Evolutionary conservation across 2,888 invertebrate genomes (phyloP), one percentile per base, ranked within the genome.

Genomic region (Germaria angustata): DNA sequence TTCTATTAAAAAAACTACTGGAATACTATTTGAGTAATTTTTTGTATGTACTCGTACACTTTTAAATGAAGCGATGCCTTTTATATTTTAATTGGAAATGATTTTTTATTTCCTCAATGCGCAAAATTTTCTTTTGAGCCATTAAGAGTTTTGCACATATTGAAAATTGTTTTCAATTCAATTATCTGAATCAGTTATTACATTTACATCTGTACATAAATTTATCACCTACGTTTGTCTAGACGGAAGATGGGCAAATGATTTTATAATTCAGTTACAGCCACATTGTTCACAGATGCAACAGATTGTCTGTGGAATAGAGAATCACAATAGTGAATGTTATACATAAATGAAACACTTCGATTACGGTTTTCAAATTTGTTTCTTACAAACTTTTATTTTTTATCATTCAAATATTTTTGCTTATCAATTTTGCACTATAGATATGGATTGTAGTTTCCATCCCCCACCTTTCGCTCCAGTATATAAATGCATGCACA

Each of bases 261-360:
- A 34, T 59, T 71, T 46, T 15, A 24, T 71, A 59, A 71, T 71
- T 71, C 4, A 71, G 22, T 71, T 59, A 71, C 44, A 6, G 24
- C n/a, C 8, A 34, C 13, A 53, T 39, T 20, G 24, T 53, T 66
- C n/a, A 24, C 36, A 53, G 39, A 39, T 66, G 51, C 53, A 53
- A 68, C 41, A 53, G 68, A 41, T 39, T 17, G 53, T 39, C 7
- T 15, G 7, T 15, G 9, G 4, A 0, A 53, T 8, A 41, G 68
- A 8, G 53, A 53, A 17, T 41, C 32, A 17, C 28, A 39, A 28
- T 2, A 53, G 9, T 15, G 22, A 15, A 22, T 68, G 39, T 53
- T 53, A 22, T n/a, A 5, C 3, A n/a, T n/a, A n/a, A n/a, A n/a
- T n/a, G n/a, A n/a, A n/a, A n/a, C n/a, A n/a, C n/a, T n/a, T n/a